Evolutionary conservation across 1,140 invertebrate genomes (phyloP), one percentile per base, ranked within the genome.

Genomic region (Limonius californicus): DNA sequence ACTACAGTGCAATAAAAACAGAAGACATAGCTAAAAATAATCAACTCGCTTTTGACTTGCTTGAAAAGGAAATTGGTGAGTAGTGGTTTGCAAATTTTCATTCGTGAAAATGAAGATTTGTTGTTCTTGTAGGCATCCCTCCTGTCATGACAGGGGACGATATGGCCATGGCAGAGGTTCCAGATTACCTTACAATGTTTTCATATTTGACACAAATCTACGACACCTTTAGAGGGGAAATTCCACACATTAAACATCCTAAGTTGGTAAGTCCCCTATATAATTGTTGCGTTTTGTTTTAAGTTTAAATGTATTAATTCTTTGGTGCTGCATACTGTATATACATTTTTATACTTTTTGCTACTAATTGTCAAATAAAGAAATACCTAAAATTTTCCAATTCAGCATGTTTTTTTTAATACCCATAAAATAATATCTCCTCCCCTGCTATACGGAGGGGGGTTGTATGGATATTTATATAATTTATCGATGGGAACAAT

Each of bases 161-260:
- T 75, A 91, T 94, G 80, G 82, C 86, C 1, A 80, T 85, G 42
- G 83, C 85, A 66, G 83, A 84, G 15, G 80, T 84, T 35, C 86
- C 89, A 8, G 91, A 95, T 73, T 88, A 87, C 68, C 79, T 89
- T 21, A 80, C 83, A 1, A 89, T 94, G 85, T 82, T 92, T 35
- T 87, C 88, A 43, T 96, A 95, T 74, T 78, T 95, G 42, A 88
- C 90, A n/a, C 89, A 93, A 81, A 84, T 95, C 65, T 94, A 92
- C 74, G 88, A 94, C 71, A 82, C 84, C 53, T 92, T 93, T 74
- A 82, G 87, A 61, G 87, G 89, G 62, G 89, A 92, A 79, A 91
- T 92, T 69, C 90, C 90, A 11, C 85, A 89, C 70, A 84, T 90
- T 50, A 89, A 89, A 75, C 87, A 90, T 79, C 84, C 85, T 18